Evolutionary conservation across 2,888 invertebrate genomes (phyloP).

Genomic region (Allygus modestus): DNA sequence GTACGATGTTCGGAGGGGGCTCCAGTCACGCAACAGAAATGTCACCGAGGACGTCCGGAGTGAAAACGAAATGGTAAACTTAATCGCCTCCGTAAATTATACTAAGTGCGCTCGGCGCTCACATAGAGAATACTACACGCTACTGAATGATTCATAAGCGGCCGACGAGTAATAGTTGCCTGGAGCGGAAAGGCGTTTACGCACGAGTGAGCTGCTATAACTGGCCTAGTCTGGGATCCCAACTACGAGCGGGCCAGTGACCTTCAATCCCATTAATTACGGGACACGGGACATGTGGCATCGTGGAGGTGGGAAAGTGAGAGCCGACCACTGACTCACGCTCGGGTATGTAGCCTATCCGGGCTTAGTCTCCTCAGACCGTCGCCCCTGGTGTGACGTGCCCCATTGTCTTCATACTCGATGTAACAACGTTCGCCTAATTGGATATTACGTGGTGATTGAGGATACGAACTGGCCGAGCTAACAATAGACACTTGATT

Average conservation of each 20-base stretch:
- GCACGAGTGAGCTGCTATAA: slow-evolving; percentile 8
- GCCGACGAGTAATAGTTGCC: neutral
- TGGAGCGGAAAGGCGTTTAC: slow-evolving; percentile 1
- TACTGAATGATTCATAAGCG: slow-evolving; percentile 34
- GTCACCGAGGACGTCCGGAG: no score
- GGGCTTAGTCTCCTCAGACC: neutral
- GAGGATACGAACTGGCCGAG: neutral
- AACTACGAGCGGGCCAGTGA: neutral
- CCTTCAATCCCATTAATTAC: slow-evolving; percentile 2
- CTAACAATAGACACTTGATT: slow-evolving; percentile 15
- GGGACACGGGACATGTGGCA: neutral
- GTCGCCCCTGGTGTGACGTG: neutral
- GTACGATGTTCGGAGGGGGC: no score
- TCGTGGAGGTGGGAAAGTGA: slow-evolving; percentile 12
- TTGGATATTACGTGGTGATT: slow-evolving; percentile 29
- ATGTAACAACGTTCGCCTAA: neutral
- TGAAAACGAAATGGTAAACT: no score
- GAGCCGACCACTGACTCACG: neutral
- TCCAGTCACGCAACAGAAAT: no score
- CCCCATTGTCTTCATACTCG: neutral
- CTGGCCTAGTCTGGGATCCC: neutral
- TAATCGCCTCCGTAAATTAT: no score
- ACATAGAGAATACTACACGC: neutral
- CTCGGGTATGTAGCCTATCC: neutral
- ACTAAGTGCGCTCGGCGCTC: no score